A percentile compares a stretch with the other conserved stretches of the same genome.
phyloP scores from a whole-genome alignment of 53 echinoderm and acorn worm species.

The Hippasteria phrygiana region DNA sequence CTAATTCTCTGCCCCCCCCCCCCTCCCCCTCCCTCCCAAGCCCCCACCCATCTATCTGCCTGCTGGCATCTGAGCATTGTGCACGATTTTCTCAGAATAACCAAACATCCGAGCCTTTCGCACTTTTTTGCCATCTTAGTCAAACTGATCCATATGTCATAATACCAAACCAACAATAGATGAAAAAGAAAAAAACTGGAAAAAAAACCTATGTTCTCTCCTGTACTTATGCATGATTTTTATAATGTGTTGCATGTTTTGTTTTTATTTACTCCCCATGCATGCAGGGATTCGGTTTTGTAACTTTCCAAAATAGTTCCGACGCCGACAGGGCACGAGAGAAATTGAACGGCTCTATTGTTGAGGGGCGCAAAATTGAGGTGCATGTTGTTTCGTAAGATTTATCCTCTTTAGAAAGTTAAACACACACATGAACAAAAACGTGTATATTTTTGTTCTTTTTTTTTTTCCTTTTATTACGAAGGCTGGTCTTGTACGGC shows the following conservation, averaged over 20 bases:
- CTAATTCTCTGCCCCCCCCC: not conserved
- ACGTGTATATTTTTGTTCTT: constrained; percentile 24
- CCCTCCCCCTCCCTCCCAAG: not conserved
- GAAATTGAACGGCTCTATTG: constrained; percentile 99
- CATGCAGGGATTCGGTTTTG: constrained; percentile 99
- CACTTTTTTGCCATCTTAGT: constrained; percentile 47
- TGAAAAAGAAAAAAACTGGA: not conserved
- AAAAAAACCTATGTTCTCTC: constrained; percentile 72
- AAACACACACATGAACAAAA: constrained; percentile 10
- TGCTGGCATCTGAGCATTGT: constrained; percentile 33
- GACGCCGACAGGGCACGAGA: constrained; percentile 99
- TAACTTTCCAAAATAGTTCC: constrained; percentile 99
- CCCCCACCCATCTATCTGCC: constrained; percentile 39
- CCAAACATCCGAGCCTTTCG: constrained; percentile 41
- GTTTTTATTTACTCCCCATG: constrained; percentile 99
- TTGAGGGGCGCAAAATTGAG: constrained; percentile 99
- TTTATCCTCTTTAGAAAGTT: constrained; percentile 74
- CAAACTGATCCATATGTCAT: constrained; percentile 39
- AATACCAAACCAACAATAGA: constrained; percentile 12
- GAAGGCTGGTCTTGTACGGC: constrained; percentile 54
- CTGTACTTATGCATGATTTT: constrained; percentile 85
- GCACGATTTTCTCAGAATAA: constrained; percentile 56
- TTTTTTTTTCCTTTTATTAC: constrained; percentile 45
- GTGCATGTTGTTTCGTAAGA: constrained; percentile 99
- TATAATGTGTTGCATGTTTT: constrained; percentile 99